Evolutionary conservation across 1,140 invertebrate genomes (phyloP).

Genomic region (Drosophila kikkawai): DNA sequence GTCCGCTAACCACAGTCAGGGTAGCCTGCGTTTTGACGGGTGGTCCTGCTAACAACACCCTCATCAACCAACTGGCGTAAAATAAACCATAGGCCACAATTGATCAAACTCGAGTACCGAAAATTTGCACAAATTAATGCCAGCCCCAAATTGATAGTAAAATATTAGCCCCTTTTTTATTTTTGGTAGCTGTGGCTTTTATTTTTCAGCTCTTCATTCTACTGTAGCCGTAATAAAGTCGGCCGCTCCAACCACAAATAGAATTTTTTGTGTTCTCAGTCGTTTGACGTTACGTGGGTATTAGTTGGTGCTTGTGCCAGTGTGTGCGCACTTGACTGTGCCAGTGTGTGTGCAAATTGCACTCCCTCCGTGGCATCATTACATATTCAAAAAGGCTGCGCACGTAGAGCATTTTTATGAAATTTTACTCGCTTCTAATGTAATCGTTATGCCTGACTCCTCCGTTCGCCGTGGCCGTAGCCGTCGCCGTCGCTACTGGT

Average conservation of each 20-base stretch:
- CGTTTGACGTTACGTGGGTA: constrained; percentile 48
- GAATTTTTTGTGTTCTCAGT: constrained; percentile 75
- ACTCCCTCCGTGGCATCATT: constrained; percentile 70
- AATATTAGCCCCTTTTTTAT: constrained; percentile 54
- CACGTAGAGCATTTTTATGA: constrained; percentile 76
- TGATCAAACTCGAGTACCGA: constrained; percentile 65
- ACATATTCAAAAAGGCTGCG: constrained; percentile 79
- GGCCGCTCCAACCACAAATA: constrained; percentile 68
- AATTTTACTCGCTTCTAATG: constrained; percentile 79
- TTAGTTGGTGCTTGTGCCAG: constrained; percentile 28
- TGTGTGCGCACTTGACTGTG: constrained; percentile 22
- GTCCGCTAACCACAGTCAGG: constrained; percentile 14
- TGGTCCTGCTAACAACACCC: constrained; percentile 34
- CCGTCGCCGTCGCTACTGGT: background rate
- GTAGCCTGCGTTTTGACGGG: constrained; percentile 62
- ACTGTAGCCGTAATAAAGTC: constrained; percentile 75
- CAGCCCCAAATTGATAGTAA: constrained; percentile 71
- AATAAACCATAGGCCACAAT: constrained; percentile 59
- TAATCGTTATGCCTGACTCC: constrained; percentile 67
- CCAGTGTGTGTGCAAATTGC: constrained; percentile 69
- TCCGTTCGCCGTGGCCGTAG: background rate
- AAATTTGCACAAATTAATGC: constrained; percentile 76
- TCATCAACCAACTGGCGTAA: constrained; percentile 22
- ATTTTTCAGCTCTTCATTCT: constrained; percentile 35
- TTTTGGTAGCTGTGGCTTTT: constrained; percentile 13